These are phyloP conservation scores for Elephantulus edwardii DNA, from an alignment of 2,113 vertebrate genomes.

Conservation along the genomic window DNA sequence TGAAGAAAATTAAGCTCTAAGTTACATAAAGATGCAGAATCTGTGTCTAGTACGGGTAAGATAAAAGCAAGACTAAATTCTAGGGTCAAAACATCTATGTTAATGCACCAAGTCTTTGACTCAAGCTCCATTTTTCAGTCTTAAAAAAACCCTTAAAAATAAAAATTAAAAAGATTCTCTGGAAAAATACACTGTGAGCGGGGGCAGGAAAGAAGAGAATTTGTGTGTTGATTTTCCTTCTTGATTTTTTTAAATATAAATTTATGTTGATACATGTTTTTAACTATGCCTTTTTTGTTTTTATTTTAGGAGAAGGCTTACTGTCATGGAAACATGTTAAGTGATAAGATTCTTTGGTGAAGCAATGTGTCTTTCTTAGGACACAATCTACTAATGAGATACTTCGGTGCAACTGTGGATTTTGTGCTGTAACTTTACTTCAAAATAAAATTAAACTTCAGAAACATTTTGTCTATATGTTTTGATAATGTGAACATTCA, in stretches of 20 bases:
- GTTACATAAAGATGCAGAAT: background rate
- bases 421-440: background rate
- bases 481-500: background rate
- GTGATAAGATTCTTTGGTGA: background rate
- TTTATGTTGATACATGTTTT: background rate
- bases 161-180: background rate
- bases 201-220: background rate
- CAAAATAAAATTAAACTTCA: background rate
- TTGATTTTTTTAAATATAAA: background rate
- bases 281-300: background rate
- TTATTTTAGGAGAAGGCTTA: background rate
- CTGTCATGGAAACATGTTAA: background rate
- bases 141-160: background rate
- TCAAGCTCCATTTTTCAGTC: background rate
- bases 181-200: too few species aligned
- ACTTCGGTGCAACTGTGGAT: background rate
- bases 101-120: background rate
- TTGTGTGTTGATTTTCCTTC: background rate
- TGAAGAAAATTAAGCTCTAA: background rate
- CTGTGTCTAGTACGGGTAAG: too few species aligned
- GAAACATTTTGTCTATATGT: background rate
- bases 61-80: background rate
- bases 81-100: background rate
- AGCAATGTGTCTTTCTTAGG: background rate
- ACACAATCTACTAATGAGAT: background rate